These are phyloP conservation scores for Hydrolagus colliei DNA, from an alignment of 2,797 vertebrate genomes.

Conservation along the genomic window DNA sequence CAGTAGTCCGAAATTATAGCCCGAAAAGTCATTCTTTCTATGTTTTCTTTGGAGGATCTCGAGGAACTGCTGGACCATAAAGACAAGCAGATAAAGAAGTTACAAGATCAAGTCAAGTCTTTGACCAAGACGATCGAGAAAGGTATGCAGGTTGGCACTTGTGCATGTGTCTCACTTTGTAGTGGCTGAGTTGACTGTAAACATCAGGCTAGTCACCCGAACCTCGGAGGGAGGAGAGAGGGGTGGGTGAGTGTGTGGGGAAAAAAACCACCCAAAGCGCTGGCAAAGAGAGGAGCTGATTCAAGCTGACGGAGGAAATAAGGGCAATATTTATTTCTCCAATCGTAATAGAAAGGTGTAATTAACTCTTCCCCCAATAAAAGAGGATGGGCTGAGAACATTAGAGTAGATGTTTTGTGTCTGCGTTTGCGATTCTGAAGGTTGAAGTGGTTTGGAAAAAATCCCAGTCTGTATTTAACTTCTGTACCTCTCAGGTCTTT, in stretches of 20 bases:
- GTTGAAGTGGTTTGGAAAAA: neutral
- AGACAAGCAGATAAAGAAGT: constrained; percentile 79
- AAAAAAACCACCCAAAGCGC: too few relatives aligned
- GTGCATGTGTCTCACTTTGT: neutral
- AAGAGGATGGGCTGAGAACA: neutral
- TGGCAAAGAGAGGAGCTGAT: too few relatives aligned
- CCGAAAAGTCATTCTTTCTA: neutral
- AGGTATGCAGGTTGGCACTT: constrained; percentile 51
- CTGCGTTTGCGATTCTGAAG: neutral
- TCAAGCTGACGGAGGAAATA: too few relatives aligned
- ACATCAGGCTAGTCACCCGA: too few relatives aligned
- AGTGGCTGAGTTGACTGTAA: too few relatives aligned
- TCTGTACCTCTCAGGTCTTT: constrained; percentile 28
- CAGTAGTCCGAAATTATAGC: too few relatives aligned
- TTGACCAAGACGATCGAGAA: constrained; percentile 70
- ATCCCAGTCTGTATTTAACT: neutral
- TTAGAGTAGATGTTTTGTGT: neutral
- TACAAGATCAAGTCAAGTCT: constrained; percentile 80
- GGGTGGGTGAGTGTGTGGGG: too few relatives aligned
- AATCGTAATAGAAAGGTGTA: neutral
- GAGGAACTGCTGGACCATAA: constrained; percentile 86
- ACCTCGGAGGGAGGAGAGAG: too few relatives aligned
- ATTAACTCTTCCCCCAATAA: neutral
- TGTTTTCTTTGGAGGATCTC: constrained; percentile 64
- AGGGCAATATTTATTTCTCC: too few relatives aligned